phyloP scores from a whole-genome alignment of 2,797 vertebrate genomes.

The Hafferia zeledoni region DNA sequence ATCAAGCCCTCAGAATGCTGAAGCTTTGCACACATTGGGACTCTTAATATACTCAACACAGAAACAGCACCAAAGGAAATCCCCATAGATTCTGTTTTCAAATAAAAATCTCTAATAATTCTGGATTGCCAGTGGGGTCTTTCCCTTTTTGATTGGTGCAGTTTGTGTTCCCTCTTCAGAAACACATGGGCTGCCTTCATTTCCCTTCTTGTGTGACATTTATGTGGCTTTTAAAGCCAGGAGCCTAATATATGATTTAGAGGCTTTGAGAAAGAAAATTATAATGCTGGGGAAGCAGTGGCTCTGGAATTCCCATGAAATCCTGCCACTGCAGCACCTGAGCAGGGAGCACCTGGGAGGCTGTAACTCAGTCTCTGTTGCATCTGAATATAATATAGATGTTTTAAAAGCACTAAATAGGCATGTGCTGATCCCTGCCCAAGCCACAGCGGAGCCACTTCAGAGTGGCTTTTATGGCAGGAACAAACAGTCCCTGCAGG shows the following conservation, averaged over 20 bases:
- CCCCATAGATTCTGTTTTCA: not conserved
- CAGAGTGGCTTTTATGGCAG: not conserved
- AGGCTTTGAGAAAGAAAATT: conserved; percentile 33
- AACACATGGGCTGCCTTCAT: not conserved
- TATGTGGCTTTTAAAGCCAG: conserved; percentile 43
- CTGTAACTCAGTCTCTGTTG: not conserved
- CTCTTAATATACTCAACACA: not conserved
- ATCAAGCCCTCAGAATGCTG: not conserved
- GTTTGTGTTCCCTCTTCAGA: conserved; percentile 32
- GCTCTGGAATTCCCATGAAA: conserved; percentile 30
- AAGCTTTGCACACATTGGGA: not conserved
- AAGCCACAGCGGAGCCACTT: conserved; percentile 33
- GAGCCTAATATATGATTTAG: conserved; percentile 26
- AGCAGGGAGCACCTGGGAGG: not conserved
- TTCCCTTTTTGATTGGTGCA: conserved; percentile 15
- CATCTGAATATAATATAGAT: not conserved
- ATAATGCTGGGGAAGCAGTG: not conserved
- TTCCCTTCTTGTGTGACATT: conserved; percentile 27
- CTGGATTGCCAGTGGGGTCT: not conserved
- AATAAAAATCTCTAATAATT: conserved; percentile 32
- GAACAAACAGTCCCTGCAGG: not conserved
- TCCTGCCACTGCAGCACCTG: not conserved
- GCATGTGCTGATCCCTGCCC: not conserved
- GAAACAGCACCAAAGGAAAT: not conserved
- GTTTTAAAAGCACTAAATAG: conserved; percentile 30